Base-by-base conservation (phyloP, 2,888 invertebrate genomes). In the Apodemia mormo region DNA sequence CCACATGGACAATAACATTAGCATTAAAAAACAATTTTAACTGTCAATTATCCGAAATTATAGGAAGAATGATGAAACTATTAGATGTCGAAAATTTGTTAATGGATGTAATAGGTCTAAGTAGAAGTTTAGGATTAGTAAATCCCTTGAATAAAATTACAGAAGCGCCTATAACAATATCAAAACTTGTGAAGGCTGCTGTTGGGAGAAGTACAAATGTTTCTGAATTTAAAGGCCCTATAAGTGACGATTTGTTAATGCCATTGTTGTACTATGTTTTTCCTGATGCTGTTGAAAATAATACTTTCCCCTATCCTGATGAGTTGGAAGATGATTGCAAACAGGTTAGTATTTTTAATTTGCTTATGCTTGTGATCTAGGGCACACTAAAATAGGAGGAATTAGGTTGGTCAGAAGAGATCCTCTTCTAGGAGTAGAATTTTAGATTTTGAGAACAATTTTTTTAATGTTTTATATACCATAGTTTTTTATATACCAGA, bases 231-330 rank as follows among this genome's bases (percentile, higher is more conserved):
- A 92, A 92, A 71, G 97, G 97, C 0, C 97, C 98, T 0, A 95
- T 98, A 80, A 91, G 96, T 14, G 96, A 96, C 79, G 96, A 96
- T 45, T 91, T 96, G 74, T 87, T 98, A 54, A 95, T 96, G 84
- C 95, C 96, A 61, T 94, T 98, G 77, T 85, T 98, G 67, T 96
- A 96, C 82, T 98, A 96, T 85, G 88, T 98, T 37, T 98, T 98
- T 84, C 98, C 98, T 68, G 98, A 98, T 94, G 97, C 97, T 70
- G 96, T 96, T 76, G 94, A 95, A 70, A 94, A 95, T 72, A 86
- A 94, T 71, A 91, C 86, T 66, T 94, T 90, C 83, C 92, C 93
- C 2, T 96, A 96, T 81, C 88, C 89, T 61, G 85, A 89, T 61
- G 82, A 87, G 61, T 84, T 93, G 49, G 91, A 91, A 75, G 84